phyloP scores from a whole-genome alignment of 2,888 invertebrate species.

The Mythimna pallens region DNA sequence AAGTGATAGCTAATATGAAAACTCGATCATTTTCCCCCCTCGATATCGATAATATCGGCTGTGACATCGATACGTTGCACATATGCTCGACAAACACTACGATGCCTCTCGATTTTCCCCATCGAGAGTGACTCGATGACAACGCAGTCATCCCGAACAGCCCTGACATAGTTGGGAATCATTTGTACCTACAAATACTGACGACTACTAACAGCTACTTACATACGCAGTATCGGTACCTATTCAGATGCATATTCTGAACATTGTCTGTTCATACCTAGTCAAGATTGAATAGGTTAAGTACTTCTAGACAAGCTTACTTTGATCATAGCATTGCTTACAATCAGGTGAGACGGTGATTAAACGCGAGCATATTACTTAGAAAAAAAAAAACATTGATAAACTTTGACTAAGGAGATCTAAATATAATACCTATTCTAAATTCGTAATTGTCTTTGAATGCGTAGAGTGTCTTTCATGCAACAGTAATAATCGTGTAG shows the following conservation, averaged over 20 bases:
- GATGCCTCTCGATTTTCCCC: conserved; percentile 32
- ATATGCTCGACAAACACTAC: conserved; percentile 36
- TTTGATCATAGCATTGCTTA: too few relatives aligned
- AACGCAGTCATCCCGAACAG: conserved; percentile 29
- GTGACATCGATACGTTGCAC: conserved; percentile 41
- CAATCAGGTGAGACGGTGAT: too few relatives aligned
- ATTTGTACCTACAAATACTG: conserved; percentile 35
- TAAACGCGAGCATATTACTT: too few relatives aligned
- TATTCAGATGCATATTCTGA: too few relatives aligned
- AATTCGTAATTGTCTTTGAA: background rate
- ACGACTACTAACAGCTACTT: background rate
- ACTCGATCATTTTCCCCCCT: conserved; percentile 21
- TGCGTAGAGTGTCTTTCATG: background rate
- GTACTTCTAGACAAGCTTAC: too few relatives aligned
- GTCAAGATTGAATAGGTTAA: too few relatives aligned
- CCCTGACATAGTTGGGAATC: conserved; percentile 41
- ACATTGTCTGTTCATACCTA: too few relatives aligned
- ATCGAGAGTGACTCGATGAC: conserved; percentile 25
- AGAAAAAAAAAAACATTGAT: too few relatives aligned
- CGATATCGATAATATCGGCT: conserved; percentile 16
- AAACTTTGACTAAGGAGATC: background rate
- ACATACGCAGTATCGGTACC: too few relatives aligned
- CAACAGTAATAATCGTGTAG: background rate
- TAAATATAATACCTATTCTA: background rate
- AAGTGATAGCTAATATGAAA: conserved; percentile 35